Percentiles rank a stretch among this genome's conserved stretches.
phyloP scores from a whole-genome alignment of 2,888 invertebrate genomes.

The Pycnomerus fuliginosus region DNA sequence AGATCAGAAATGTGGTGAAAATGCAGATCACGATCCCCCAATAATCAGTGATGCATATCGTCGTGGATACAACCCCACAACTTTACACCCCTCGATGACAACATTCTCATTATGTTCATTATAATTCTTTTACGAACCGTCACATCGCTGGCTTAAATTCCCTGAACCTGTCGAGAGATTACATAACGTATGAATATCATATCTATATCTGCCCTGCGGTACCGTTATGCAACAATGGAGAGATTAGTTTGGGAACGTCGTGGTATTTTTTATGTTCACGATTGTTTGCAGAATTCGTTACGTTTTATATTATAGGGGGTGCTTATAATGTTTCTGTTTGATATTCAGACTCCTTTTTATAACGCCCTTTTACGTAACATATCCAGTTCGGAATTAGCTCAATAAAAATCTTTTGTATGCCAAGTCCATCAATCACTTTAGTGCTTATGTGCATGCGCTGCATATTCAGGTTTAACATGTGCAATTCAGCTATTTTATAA shows the following conservation, averaged over 20 bases:
- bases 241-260: slow-evolving; percentile 38
- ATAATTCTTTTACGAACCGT: slow-evolving; percentile 16
- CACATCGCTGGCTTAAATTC: slow-evolving; percentile 12
- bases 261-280: slow-evolving; percentile 36
- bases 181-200: slow-evolving; percentile 44
- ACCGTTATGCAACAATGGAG: slow-evolving; percentile 32
- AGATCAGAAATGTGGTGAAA: slow-evolving; percentile 27
- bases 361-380: slow-evolving; percentile 17
- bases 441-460: too few species aligned
- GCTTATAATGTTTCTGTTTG: slow-evolving; percentile 31
- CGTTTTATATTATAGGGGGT: slow-evolving; percentile 33
- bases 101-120: slow-evolving; percentile 22
- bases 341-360: slow-evolving; percentile 15
- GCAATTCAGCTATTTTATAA: too few species aligned
- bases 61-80: slow-evolving; percentile 11
- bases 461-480: too few species aligned
- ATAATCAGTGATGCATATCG: slow-evolving; percentile 24
- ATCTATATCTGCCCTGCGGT: slow-evolving; percentile 37
- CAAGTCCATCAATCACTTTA: too few species aligned
- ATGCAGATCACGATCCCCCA: slow-evolving; percentile 19
- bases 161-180: slow-evolving; percentile 40
- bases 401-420: too few species aligned
- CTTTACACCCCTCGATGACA: slow-evolving; percentile 20
- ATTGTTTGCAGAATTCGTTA: slow-evolving; percentile 37
- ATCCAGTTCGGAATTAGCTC: slow-evolving; percentile 16